Evolutionary conservation across 2,888 invertebrate genomes (phyloP), one percentile per base, ranked within the genome.

Genomic region (Drosophila sordidula): DNA sequence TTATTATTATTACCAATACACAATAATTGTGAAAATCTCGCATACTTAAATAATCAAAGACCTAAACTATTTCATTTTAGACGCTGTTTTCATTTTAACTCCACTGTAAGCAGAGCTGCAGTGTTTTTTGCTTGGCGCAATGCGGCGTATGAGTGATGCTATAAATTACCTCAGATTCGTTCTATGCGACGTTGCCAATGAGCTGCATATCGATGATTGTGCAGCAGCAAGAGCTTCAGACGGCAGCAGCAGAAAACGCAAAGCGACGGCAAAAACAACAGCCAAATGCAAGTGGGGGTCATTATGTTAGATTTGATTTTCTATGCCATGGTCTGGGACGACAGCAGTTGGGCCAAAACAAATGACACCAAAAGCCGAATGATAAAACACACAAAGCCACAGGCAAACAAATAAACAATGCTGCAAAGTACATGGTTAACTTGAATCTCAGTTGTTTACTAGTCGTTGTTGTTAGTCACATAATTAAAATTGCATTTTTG

Each of bases 251-350:
- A 25, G 46, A 50, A 38, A 32, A 32, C 12, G 32, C 32, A 32
- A 32, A 12, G 38, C 25, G 39, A 42, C 34, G 18, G 39, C 54
- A 1, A 26, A 38, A 14, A 25, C 38, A 2, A 18, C 16, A 29
- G 47, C 26, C 34, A 12, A 6, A 54, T 8, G 14, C 59, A 54
- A 52, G 66, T 50, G 50, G 71, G 71, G 67, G 50, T 70, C 51
- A 63, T 66, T 69, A 69, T 71, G 66, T 65, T 80, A 85, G 78
- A 81, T 77, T 78, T 58, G 47, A 75, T 75, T 87, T 90, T 90
- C 90, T 90, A 90, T 90, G 90, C 87, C 90, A 90, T 85, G 90
- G 90, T 90, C 90, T 90, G 90, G 90, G 90, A 83, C 90, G 72
- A 56, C 45, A 58, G 56, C 47, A 49, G 56, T 56, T 49, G 69